Base-by-base conservation (phyloP, 2,888 invertebrate species). In the Limenitis camilla region DNA sequence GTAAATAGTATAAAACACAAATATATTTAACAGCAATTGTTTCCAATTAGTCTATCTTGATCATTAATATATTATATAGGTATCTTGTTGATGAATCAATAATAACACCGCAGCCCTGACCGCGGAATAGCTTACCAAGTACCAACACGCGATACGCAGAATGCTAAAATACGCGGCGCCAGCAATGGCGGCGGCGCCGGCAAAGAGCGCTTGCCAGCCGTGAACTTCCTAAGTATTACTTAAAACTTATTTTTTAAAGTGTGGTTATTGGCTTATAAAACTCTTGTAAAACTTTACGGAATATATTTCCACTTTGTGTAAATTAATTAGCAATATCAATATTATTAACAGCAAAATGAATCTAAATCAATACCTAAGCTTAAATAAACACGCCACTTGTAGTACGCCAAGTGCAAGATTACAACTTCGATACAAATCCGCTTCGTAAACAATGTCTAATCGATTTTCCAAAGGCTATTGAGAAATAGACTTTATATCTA, bases 351-450 rank as follows among this genome's bases (percentile, higher is more conserved):
- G 40, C 10, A n/a, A 40, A 9, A 9, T 33, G 6, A 47, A 49
- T 28, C 31, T 11, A 32, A 47, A 52, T 44, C 44, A 51, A 49
- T 52, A 53, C 45, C 38, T 38, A 27, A 40, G 40, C 31, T 44
- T 28, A 36, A 52, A 43, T 42, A 54, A 55, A 53, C 56, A 56
- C 53, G 52, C 56, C 52, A 55, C 52, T 56, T 44, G 40, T 45
- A 55, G 55, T 58, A 52, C 58, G 48, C 56, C 52, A 63, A 67
- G 65, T 61, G 62, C 66, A 63, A 75, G 76, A 79, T 79, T 74
- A 74, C 68, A 70, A 62, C 67, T 65, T 60, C 60, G 77, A 78
- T 79, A 78, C 71, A 75, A 78, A 79, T 77, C 70, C 67, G 56
- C 72, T 70, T 58, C 61, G 69, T 74, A 76, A 78, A 81, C 74